Evolutionary conservation across 2,888 invertebrate genomes (phyloP).

Genomic region (Mesopsocus fuscifrons): DNA sequence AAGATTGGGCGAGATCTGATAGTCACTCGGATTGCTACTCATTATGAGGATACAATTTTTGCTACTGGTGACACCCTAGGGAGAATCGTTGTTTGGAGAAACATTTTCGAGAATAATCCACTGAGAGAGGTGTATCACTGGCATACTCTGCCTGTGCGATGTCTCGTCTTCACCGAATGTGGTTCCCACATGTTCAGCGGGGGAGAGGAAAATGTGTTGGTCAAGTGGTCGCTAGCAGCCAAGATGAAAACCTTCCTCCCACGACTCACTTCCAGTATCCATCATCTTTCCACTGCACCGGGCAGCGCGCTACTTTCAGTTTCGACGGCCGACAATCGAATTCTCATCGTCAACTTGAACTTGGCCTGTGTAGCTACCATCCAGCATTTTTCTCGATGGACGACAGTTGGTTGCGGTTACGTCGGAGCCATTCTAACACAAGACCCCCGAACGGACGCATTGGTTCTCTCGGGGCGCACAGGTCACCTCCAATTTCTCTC

Average conservation of each 20-base stretch:
- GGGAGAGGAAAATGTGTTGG: slow-evolving; percentile 57
- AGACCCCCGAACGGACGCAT: slow-evolving; percentile 41
- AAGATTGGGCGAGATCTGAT: not conserved
- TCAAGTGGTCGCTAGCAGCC: slow-evolving; percentile 45
- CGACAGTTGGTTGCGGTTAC: slow-evolving; percentile 19
- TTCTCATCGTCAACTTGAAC: not conserved
- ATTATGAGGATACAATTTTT: slow-evolving; percentile 41
- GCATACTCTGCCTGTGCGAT: slow-evolving; percentile 51
- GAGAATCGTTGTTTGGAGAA: slow-evolving; percentile 40
- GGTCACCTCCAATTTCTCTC: slow-evolving; percentile 61
- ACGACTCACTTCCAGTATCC: slow-evolving; percentile 45
- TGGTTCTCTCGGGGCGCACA: slow-evolving; percentile 50
- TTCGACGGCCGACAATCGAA: slow-evolving; percentile 47
- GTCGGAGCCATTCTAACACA: slow-evolving; percentile 23
- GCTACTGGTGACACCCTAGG: slow-evolving; percentile 51
- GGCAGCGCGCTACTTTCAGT: slow-evolving; percentile 44
- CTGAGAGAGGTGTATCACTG: slow-evolving; percentile 42
- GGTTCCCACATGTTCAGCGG: slow-evolving; percentile 52
- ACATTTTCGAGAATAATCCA: slow-evolving; percentile 22
- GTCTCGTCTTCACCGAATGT: slow-evolving; percentile 40
- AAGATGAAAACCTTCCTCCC: slow-evolving; percentile 40
- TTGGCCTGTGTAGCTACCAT: slow-evolving; percentile 22
- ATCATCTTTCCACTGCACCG: slow-evolving; percentile 37
- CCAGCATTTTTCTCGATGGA: slow-evolving; percentile 38
- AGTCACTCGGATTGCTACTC: slow-evolving; percentile 40